Conservation (phyloP, 2,113 vertebrate genomes). For the Perognathus longimembris region DNA sequence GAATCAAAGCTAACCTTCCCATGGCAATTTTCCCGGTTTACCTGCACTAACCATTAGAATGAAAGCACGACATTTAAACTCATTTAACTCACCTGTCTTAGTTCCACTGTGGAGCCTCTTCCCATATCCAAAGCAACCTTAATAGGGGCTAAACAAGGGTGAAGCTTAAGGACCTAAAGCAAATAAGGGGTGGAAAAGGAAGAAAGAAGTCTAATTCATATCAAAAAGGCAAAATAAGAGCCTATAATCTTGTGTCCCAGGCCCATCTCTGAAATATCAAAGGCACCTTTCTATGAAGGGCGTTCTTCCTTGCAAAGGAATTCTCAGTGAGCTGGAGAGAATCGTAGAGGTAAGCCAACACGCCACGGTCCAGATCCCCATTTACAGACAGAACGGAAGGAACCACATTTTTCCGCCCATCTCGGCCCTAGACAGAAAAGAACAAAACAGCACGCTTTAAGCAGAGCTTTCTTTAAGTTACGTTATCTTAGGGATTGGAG, state of each 20-base stretch:
- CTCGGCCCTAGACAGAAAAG: slow-evolving; percentile 88
- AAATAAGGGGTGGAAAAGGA: slow-evolving; percentile 23
- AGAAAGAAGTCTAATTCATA: background rate
- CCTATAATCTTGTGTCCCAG: slow-evolving; percentile 35
- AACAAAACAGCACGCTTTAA: slow-evolving; percentile 56
- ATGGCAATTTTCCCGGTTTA: background rate
- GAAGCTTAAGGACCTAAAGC: slow-evolving; percentile 95
- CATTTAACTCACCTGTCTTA: slow-evolving; percentile 90
- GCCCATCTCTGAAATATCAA: slow-evolving; percentile 9
- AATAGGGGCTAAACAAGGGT: slow-evolving; percentile 93
- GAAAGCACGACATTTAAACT: slow-evolving; percentile 36
- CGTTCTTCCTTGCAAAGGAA: slow-evolving; percentile 87
- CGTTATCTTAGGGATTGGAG: background rate
- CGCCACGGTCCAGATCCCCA: slow-evolving; percentile 91
- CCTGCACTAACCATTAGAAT: background rate
- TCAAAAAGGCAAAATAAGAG: background rate
- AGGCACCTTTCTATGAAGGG: slow-evolving; percentile 90
- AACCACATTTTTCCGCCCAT: slow-evolving; percentile 90
- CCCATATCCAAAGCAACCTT: slow-evolving; percentile 95
- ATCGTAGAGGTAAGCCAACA: slow-evolving; percentile 92
- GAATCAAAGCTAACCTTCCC: slow-evolving; percentile 49
- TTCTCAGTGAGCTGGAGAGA: slow-evolving; percentile 91
- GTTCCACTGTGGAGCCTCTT: slow-evolving; percentile 90
- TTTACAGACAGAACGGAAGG: slow-evolving; percentile 91
- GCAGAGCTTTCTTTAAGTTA: slow-evolving; percentile 15